Evolutionary conservation across 92 coral and sea anemone genomes (phyloP).

Genomic region (Heteractis magnifica): DNA sequence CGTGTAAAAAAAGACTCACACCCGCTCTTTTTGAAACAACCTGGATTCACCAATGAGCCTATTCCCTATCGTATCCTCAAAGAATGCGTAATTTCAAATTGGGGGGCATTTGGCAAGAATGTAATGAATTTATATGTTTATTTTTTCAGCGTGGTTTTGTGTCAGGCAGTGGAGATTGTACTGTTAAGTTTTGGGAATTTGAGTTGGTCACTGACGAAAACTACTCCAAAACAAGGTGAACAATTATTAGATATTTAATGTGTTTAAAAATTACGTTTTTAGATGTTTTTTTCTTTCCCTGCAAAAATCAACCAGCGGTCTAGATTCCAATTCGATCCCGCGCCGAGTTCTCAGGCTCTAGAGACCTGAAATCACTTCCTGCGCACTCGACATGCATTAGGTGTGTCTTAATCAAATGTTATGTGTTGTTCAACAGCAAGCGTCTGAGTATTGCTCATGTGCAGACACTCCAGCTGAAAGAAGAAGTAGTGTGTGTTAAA

Average conservation of each 20-base stretch:
- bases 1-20: too few relatives aligned
- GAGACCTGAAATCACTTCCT: too few relatives aligned
- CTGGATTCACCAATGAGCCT: too few relatives aligned
- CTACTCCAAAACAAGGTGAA: slow-evolving; percentile 66
- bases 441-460: slow-evolving; percentile 81
- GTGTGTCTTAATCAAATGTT: neutral
- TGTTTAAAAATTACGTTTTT: neutral
- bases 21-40: too few relatives aligned
- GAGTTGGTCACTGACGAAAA: slow-evolving; percentile 86
- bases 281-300: too few relatives aligned
- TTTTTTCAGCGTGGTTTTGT: slow-evolving; percentile 81
- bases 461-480: slow-evolving; percentile 87
- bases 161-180: slow-evolving; percentile 96
- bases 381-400: neutral
- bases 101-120: too few relatives aligned
- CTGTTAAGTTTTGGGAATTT: slow-evolving; percentile 98
- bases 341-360: too few relatives aligned
- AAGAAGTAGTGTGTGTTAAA: slow-evolving; percentile 91
- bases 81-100: too few relatives aligned
- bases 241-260: too few relatives aligned
- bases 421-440: slow-evolving; percentile 61
- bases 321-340: too few relatives aligned
- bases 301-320: too few relatives aligned
- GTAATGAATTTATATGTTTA: neutral
- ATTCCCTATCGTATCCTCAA: too few relatives aligned